Base-by-base conservation (phyloP, 2,888 invertebrate species). In the Pasiphila rectangulata region DNA sequence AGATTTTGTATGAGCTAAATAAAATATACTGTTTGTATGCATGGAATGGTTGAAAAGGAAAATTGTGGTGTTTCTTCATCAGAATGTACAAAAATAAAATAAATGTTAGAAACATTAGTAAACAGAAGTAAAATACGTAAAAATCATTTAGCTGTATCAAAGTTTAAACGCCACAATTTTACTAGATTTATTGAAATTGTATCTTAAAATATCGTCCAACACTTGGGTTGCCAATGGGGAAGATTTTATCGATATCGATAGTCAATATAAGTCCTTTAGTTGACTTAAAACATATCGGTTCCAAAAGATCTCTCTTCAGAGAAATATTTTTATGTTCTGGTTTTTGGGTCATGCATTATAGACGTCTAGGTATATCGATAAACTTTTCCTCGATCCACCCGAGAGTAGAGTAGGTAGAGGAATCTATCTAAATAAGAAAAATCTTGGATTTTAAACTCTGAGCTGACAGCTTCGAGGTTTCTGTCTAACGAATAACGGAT, bases 1-100 rank as follows among this genome's bases (percentile, higher is more conserved):
- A 85, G 83, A 80, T 84, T 87, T 85, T 87, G 77, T 87, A 87
- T 85, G 79, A 77, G 72, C 76, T 82, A 83, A 79, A 76, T 61
- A 44, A 81, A 83, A 79, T 82, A 79, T 83, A 84, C 83, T 79
- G 37, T 46, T 27, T 59, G 67, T 73, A 72, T 76, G 76, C 68
- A 72, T 13, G 73, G 59, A 56, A 57, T 35, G 60, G 56, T 63
- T 64, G 64, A 46, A 51, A 47, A 54, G 46, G 56, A 49, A 49
- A 43, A 25, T 45, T 51, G 56, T 47, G 53, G 49, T 54, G 48
- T 52, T 51, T 43, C 45, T 20, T n/a, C 32, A 36, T 46, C 19
- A 34, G 43, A 20, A 41, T 17, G 10, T 25, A 38, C 32, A 19
- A 6, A 25, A 3, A 25, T 37, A 38, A 38, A 24, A 24, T 21